These are phyloP conservation scores for Adineta ricciae DNA, from an alignment of 2,888 invertebrate species.

Conservation along the genomic window DNA sequence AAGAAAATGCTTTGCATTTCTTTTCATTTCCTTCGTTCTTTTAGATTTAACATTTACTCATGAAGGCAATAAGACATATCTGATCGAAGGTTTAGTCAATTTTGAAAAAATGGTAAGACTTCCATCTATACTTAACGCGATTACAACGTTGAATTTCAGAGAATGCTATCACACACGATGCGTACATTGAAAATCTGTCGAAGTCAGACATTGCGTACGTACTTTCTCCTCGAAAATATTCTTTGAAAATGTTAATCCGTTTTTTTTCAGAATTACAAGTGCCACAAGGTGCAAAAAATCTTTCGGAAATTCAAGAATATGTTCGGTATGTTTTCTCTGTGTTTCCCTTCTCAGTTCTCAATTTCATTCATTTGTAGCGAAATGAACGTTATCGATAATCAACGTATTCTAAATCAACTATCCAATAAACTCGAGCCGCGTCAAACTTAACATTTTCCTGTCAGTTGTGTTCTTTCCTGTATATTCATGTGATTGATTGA, in stretches of 20 bases:
- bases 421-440: slow-evolving; percentile 64
- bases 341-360: not conserved
- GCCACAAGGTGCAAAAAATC: slow-evolving; percentile 63
- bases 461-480: too few species aligned
- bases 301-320: slow-evolving; percentile 61
- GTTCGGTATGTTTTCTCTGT: slow-evolving; percentile 53
- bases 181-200: slow-evolving; percentile 66
- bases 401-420: slow-evolving; percentile 63
- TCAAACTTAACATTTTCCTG: slow-evolving; percentile 33
- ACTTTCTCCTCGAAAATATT: too few species aligned
- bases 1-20: not conserved
- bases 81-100: slow-evolving; percentile 65
- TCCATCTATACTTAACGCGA: not conserved
- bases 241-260: too few species aligned
- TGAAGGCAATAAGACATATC: slow-evolving; percentile 72
- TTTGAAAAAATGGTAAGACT: slow-evolving; percentile 67
- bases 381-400: slow-evolving; percentile 69
- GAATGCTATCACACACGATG: slow-evolving; percentile 73
- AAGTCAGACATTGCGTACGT: slow-evolving; percentile 56
- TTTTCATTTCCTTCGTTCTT: not conserved
- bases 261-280: slow-evolving; percentile 56
- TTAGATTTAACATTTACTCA: slow-evolving; percentile 67
- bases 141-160: too few species aligned
- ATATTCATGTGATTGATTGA: not conserved
- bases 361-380: slow-evolving; percentile 46